Evolutionary conservation across 1,140 invertebrate species (phyloP).

Genomic region (Chlorops oryzae): DNA sequence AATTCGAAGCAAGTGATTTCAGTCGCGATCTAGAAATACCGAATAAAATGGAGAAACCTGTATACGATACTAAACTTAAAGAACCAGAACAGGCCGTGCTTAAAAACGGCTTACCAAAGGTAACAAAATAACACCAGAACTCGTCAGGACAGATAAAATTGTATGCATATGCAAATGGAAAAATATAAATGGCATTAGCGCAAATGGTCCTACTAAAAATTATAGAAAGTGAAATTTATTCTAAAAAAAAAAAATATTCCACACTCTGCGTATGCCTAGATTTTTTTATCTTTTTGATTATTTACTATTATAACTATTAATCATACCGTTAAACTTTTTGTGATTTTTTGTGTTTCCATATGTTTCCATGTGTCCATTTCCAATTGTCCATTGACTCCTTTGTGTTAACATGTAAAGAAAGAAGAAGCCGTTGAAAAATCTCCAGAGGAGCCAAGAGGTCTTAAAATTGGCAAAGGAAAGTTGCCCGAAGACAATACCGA

Average conservation of each 20-base stretch:
- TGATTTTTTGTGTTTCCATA: too few species aligned
- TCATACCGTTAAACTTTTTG: too few species aligned
- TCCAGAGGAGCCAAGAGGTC: conserved; percentile 22
- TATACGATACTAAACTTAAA: conserved; percentile 25
- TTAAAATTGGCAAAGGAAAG: conserved; percentile 42
- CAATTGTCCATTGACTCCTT: too few species aligned
- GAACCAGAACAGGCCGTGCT: conserved; percentile 17
- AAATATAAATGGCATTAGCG: too few species aligned
- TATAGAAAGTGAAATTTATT: too few species aligned
- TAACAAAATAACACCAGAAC: too few species aligned
- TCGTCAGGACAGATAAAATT: too few species aligned
- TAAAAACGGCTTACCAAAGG: conserved; percentile 39
- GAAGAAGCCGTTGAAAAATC: conserved; percentile 17
- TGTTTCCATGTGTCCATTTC: too few species aligned
- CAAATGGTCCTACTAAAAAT: not conserved
- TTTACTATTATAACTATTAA: too few species aligned
- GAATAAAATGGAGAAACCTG: conserved; percentile 44
- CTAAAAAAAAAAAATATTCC: too few species aligned
- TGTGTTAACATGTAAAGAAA: conserved; percentile 28
- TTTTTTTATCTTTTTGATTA: too few species aligned
- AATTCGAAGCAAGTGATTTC: conserved; percentile 38
- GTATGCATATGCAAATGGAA: not conserved
- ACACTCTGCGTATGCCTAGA: too few species aligned
- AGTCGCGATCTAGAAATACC: conserved; percentile 36
- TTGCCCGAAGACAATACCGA: conserved; percentile 29